A percentile compares a stretch with the other conserved stretches of the same genome.
Evolutionary conservation across 1,140 invertebrate genomes (phyloP).

Genomic region (Hylyphantes graminicola): DNA sequence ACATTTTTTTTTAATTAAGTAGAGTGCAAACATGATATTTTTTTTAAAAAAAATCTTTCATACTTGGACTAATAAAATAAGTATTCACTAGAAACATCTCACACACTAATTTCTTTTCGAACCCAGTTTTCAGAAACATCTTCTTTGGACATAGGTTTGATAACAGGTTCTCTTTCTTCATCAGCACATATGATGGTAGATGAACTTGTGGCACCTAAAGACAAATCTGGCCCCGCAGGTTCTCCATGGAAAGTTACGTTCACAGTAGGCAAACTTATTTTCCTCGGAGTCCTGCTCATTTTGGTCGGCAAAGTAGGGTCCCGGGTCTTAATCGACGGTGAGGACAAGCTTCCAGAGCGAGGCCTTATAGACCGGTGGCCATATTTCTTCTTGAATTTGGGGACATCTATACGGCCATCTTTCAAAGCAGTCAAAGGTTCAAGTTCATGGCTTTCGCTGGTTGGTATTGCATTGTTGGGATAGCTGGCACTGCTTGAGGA

Average conservation of each 20-base stretch:
- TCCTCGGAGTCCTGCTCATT: constrained; percentile 49
- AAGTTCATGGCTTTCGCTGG: constrained; percentile 69
- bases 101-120: constrained; percentile 50
- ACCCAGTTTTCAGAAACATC: constrained; percentile 42
- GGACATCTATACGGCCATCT: constrained; percentile 11
- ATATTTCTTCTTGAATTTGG: constrained; percentile 57
- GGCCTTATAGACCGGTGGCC: constrained; percentile 45
- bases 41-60: too few species aligned
- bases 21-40: too few species aligned
- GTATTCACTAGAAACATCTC: not conserved
- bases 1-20: too few species aligned
- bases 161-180: constrained; percentile 48
- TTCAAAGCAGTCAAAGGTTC: constrained; percentile 66
- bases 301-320: constrained; percentile 42
- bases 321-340: constrained; percentile 21
- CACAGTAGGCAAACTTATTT: constrained; percentile 63
- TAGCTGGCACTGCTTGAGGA: constrained; percentile 69
- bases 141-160: constrained; percentile 42
- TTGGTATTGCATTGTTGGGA: constrained; percentile 63
- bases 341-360: constrained; percentile 63
- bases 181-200: constrained; percentile 60
- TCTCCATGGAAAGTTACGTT: constrained; percentile 59
- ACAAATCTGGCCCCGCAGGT: constrained; percentile 19
- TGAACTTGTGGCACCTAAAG: constrained; percentile 56
- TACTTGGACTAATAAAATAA: too few species aligned